Conservation (phyloP, 2,113 vertebrate genomes). For the Triplophysa dalaica region DNA sequence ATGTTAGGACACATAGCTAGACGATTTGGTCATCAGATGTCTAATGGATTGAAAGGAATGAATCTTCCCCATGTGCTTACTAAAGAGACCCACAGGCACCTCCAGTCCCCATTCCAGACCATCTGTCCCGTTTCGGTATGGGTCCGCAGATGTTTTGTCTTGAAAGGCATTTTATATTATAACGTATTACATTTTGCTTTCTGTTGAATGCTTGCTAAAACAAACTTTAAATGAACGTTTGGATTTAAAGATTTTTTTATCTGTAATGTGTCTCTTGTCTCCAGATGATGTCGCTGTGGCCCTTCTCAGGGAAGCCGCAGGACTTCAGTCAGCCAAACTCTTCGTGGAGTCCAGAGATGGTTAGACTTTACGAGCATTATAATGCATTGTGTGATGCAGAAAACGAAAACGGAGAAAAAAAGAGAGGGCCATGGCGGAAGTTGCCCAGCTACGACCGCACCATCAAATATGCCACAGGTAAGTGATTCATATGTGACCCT, state of each 20-base stretch:
- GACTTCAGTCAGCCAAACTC: conserved; percentile 82
- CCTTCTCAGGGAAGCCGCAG: conserved; percentile 46
- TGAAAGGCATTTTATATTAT: neutral
- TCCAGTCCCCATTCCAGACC: conserved; percentile 18
- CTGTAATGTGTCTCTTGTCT: conserved; percentile 13
- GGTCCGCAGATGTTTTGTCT: neutral
- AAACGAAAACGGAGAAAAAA: conserved; percentile 53
- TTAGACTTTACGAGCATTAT: conserved; percentile 71
- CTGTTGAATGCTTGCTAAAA: too few relatives aligned
- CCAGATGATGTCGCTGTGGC: conserved; percentile 50
- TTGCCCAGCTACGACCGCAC: conserved; percentile 79
- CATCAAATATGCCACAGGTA: conserved; percentile 72
- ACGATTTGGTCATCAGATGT: conserved; percentile 40
- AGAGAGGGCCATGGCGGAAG: conserved; percentile 70
- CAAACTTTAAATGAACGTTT: too few relatives aligned
- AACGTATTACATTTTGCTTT: too few relatives aligned
- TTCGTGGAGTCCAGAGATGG: conserved; percentile 80
- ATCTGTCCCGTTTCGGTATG: conserved; percentile 60
- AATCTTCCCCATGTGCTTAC: conserved; percentile 2
- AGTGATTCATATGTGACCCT: neutral
- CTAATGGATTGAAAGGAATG: conserved; percentile 6
- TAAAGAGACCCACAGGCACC: neutral
- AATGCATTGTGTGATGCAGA: conserved; percentile 68
- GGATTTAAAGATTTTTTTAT: too few relatives aligned
- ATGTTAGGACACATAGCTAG: conserved; percentile 50